These are phyloP conservation scores for Acarapis woodi DNA, from an alignment of 1,140 invertebrate genomes.

Conservation along the genomic window DNA sequence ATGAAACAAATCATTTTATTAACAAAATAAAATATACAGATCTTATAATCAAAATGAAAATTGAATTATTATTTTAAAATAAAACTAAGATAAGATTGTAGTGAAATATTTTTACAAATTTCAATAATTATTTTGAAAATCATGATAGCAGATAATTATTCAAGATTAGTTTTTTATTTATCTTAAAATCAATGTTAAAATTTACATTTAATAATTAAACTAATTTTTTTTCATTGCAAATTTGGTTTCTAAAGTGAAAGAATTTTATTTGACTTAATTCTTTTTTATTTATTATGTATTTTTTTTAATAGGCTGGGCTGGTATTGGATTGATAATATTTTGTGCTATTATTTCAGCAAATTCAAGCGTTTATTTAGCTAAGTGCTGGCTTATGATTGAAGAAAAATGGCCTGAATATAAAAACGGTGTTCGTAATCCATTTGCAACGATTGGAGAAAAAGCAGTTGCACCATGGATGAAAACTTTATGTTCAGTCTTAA, in stretches of 20 bases:
- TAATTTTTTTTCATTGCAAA: no score
- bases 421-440: constrained; percentile 1
- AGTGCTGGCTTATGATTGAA: constrained; percentile 9
- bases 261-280: background rate
- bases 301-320: constrained; percentile 6
- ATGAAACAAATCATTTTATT: no score
- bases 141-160: no score
- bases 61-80: no score
- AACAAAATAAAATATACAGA: no score
- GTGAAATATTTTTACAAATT: no score
- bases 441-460: constrained; percentile 5
- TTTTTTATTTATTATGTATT: background rate
- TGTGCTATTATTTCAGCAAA: background rate
- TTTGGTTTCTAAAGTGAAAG: background rate
- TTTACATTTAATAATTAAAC: no score
- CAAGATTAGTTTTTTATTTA: no score
- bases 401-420: constrained; percentile 8
- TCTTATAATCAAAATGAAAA: no score
- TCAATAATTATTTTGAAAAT: no score
- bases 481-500: background rate
- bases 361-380: constrained; percentile 3
- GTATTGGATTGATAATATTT: constrained; percentile 6
- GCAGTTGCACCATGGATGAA: constrained; percentile 5
- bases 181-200: no score
- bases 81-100: no score